These are phyloP conservation scores for Conomelus anceps DNA, from an alignment of 2,888 invertebrate genomes.

Conservation along the genomic window DNA sequence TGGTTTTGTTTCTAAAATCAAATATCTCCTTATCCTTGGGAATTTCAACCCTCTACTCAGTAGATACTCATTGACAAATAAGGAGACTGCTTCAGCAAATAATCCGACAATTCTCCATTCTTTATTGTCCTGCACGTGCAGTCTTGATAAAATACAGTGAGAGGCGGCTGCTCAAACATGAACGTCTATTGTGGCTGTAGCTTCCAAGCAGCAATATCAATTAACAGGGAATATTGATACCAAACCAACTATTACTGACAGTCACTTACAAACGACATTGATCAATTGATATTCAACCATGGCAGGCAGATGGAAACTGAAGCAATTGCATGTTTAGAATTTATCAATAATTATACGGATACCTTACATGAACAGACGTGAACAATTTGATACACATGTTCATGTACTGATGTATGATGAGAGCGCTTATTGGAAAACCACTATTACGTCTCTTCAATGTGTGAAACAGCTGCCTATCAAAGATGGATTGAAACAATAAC, in stretches of 20 bases:
- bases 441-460: neutral
- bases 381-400: neutral
- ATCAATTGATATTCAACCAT: neutral
- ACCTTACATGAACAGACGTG: neutral
- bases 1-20: neutral
- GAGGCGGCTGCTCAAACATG: neutral
- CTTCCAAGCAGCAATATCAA: neutral
- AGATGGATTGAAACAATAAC: neutral
- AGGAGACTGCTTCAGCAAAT: neutral
- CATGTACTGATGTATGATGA: neutral
- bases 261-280: neutral
- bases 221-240: neutral
- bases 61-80: neutral
- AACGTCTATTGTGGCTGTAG: neutral
- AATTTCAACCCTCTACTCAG: neutral
- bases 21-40: neutral
- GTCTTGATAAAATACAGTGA: neutral
- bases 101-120: neutral
- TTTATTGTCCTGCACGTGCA: neutral
- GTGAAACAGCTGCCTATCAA: neutral
- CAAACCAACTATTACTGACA: neutral
- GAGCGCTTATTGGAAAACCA: neutral
- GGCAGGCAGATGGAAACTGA: neutral
- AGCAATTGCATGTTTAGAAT: neutral
- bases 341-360: neutral